Evolutionary conservation across 2,113 vertebrate species (phyloP), one percentile per base, ranked within the genome.

Genomic region (Speoplatyrhinus poulsoni): DNA sequence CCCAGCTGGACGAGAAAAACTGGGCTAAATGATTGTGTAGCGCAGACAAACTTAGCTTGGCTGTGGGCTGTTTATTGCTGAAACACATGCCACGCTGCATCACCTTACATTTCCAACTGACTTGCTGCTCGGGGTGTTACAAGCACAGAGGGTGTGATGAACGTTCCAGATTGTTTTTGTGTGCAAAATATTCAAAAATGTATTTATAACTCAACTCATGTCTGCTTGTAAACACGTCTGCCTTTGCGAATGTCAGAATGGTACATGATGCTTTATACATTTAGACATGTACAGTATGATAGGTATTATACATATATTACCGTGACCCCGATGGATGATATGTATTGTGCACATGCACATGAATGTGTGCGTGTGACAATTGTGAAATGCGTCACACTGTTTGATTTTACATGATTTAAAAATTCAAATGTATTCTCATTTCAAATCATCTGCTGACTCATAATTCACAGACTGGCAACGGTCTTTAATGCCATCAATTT

Each of bases 21-120:
- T n/a, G n/a, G 59, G 78, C 77, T 77, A 83, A 65, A 60, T 67
- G 52, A 76, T 69, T 76, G 73, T 78, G 26, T 32, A 32, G 19
- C 10, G 32, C 11, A 32, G 56, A 32, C 9, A 32, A 58, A 12
- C 11, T 32, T 58, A 32, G 26, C 11, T 11, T 5, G 56, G 19
- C 26, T 58, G 19, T 11, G 4, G 56, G 19, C 26, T 58, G 19
- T 5, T 32, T 32, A 58, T 16, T 58, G 33, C 15, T 5, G 15
- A 26, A 12, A 41, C 36, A 41, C 36, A 41, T 41, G 7, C 7
- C 36, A 41, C 49, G 46, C 56, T 7, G 11, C 4, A 17, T 26
- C 71, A 65, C 67, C 12, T 76, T 73, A 79, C 13, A 55, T 33
- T 66, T 76, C 49, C 69, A 26, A 13, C 10, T 11, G 3, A 12